Base-by-base conservation (phyloP, 2,113 vertebrate genomes). In the Xenotilapia leptura region DNA sequence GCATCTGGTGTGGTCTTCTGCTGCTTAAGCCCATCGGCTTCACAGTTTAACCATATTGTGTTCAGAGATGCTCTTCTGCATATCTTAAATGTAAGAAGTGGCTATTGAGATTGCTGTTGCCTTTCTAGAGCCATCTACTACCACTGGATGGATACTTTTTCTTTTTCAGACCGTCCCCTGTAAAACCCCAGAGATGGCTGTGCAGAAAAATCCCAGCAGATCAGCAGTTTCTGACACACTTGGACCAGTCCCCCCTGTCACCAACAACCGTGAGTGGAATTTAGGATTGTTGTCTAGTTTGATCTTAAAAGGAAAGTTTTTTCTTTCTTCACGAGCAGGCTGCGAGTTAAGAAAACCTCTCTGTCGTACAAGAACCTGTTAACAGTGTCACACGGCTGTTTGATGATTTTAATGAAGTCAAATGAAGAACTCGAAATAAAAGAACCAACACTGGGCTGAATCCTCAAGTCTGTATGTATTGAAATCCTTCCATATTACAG, bases 381-480 rank as follows among this genome's bases (percentile, higher is more conserved):
- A 21, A 33, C 47, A 5, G 7, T 38, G 3, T 23, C 33, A 54
- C 55, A 80, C 0, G 1, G 10, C 28, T 70, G 8, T 17, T 45
- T 45, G 68, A 17, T 11, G 40, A 47, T 26, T 3, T 73, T 73
- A 47, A 73, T 3, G 14, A 73, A 77, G 26, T 49, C 73, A 51
- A 77, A 77, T 13, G 17, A 77, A 77, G 26, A 77, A 33, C 26
- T 77, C 9, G 40, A 17, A 10, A 5, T 23, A 45, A 65, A 83
- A 17, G 10, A 86, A 56, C 15, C 40, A 58, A 38, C 79, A 81
- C 40, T 33, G 10, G 58, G 65, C 3, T 26, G 54, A 73, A 80
- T 89, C 77, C 45, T 90, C 81, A 75, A 79, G 77, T 92, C 75
- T 75, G 33, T 80, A 23, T 93, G 92, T 94, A 94, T 92, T 94